These are phyloP conservation scores for Littorina saxatilis DNA, from an alignment of 1,140 invertebrate species.

Conservation along the genomic window DNA sequence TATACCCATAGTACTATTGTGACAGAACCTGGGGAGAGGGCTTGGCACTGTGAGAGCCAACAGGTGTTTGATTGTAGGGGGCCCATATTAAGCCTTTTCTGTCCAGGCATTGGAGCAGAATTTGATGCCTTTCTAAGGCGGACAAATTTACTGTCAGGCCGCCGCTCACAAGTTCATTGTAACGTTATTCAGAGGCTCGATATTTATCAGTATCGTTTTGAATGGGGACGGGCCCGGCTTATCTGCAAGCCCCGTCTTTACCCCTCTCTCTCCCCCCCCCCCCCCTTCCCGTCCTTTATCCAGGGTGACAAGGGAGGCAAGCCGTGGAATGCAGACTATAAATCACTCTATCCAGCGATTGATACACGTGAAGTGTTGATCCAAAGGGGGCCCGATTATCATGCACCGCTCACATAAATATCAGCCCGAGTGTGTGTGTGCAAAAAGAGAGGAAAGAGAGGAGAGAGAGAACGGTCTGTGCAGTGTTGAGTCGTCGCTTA, in stretches of 20 bases:
- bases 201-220: conserved; percentile 22
- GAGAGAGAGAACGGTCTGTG: no score
- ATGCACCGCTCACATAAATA: conserved; percentile 41
- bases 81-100: background rate
- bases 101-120: background rate
- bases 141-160: conserved; percentile 36
- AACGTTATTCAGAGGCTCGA: conserved; percentile 35
- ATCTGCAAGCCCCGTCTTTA: no score
- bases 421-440: background rate
- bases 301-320: background rate
- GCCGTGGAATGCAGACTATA: conserved; percentile 22
- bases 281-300: conserved; percentile 17
- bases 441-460: no score
- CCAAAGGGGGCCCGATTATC: conserved; percentile 37
- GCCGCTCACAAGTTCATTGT: conserved; percentile 38
- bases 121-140: conserved; percentile 34
- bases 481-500: conserved; percentile 21
- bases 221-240: conserved; percentile 15
- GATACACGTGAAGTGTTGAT: conserved; percentile 35
- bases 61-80: conserved; percentile 20
- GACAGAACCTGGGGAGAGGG: no score
- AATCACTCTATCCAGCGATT: conserved; percentile 26
- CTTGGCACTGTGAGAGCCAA: conserved; percentile 1
- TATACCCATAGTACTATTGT: no score
- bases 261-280: no score